Percentiles rank a stretch among this genome's conserved stretches.
phyloP scores from a whole-genome alignment of 2,797 vertebrate species.

The Lagodon rhomboides region DNA sequence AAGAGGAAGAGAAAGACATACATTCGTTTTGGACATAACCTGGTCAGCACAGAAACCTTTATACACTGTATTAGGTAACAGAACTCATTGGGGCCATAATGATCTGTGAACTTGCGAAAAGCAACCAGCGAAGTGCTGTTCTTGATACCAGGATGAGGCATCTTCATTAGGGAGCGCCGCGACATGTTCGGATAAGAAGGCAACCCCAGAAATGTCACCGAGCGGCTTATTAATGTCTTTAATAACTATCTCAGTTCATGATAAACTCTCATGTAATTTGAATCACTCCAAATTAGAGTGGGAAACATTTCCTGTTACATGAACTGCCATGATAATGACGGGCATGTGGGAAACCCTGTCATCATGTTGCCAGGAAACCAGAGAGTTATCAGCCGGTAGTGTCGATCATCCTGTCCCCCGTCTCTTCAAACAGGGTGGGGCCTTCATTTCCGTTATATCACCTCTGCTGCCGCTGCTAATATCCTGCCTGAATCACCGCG shows the following conservation, averaged over 20 bases:
- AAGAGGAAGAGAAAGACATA: not conserved
- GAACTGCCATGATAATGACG: constrained; percentile 30
- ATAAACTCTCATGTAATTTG: constrained; percentile 21
- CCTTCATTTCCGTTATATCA: constrained; percentile 57
- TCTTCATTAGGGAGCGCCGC: not conserved
- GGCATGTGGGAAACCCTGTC: constrained; percentile 41
- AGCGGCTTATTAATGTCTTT: constrained; percentile 8
- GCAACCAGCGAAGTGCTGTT: not conserved
- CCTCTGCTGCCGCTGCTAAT: constrained; percentile 46
- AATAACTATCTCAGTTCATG: constrained; percentile 4
- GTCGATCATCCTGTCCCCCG: constrained; percentile 22
- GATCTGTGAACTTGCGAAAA: not conserved
- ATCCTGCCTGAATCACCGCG: constrained; percentile 59
- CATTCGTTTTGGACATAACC: not conserved
- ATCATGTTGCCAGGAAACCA: constrained; percentile 59
- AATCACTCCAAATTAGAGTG: constrained; percentile 37
- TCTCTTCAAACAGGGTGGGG: constrained; percentile 39
- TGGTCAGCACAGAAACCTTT: not conserved
- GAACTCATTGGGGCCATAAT: not conserved
- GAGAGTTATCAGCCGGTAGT: constrained; percentile 36
- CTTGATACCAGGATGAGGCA: not conserved
- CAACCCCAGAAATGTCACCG: not conserved
- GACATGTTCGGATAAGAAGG: not conserved
- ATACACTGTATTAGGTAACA: not conserved
- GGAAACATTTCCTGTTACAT: constrained; percentile 38